Percentiles rank a stretch among this genome's conserved stretches.
phyloP scores from a whole-genome alignment of 2,113 vertebrate genomes.

The Cyprinodon tularosa region DNA sequence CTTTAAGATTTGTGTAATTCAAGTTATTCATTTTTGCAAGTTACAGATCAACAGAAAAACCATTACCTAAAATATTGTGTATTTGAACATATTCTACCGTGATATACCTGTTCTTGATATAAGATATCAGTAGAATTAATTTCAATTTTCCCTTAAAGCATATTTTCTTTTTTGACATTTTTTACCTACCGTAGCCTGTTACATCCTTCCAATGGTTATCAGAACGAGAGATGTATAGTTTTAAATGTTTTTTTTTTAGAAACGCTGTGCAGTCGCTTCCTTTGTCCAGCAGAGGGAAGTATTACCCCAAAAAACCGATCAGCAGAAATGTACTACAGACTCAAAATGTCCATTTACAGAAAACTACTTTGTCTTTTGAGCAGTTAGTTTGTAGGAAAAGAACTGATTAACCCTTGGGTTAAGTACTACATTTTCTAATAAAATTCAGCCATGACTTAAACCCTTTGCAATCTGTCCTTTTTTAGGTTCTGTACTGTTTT shows the following conservation, averaged over 20 bases:
- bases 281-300: constrained; percentile 48
- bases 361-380: neutral
- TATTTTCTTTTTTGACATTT: neutral
- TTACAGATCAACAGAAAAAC: neutral
- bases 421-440: too few species aligned
- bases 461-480: too few species aligned
- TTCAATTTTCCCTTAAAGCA: neutral
- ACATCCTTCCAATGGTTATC: too few species aligned
- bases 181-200: neutral
- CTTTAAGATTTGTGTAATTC: neutral
- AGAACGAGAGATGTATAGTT: too few species aligned
- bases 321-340: neutral
- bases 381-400: neutral
- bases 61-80: too few species aligned
- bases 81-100: neutral
- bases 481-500: too few species aligned
- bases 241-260: neutral
- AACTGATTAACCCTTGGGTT: too few species aligned
- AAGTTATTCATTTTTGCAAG: neutral
- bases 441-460: too few species aligned
- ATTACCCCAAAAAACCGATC: constrained; percentile 21
- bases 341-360: too few species aligned
- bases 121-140: neutral
- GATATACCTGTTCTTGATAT: neutral
- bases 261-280: fast-evolving